phyloP scores from a whole-genome alignment of 2,888 invertebrate genomes.

The Abrostola triplasia region DNA sequence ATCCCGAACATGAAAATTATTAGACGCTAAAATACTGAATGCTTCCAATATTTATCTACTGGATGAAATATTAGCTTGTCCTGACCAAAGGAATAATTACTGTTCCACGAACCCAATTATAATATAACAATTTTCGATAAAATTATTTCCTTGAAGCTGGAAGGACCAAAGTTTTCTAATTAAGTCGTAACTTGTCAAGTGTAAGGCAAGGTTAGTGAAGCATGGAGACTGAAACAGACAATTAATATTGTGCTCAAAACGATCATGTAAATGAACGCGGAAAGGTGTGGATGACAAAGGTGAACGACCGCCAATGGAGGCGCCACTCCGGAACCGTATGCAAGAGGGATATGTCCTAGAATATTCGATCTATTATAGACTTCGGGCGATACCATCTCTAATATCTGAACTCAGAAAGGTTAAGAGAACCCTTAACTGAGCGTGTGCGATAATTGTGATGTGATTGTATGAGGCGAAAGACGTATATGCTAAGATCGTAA shows the following conservation, averaged over 20 bases:
- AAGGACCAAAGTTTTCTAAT: constrained; percentile 42
- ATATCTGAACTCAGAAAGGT: constrained; percentile 12
- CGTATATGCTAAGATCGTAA: too few species aligned
- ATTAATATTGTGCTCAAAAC: constrained; percentile 34
- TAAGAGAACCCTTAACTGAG: too few species aligned
- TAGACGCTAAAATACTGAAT: neutral
- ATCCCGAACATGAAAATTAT: neutral
- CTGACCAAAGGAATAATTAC: constrained; percentile 6
- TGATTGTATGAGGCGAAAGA: too few species aligned
- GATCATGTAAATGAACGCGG: constrained; percentile 51
- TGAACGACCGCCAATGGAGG: constrained; percentile 50
- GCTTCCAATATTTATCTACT: neutral
- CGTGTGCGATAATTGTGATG: too few species aligned
- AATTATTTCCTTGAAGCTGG: constrained; percentile 9
- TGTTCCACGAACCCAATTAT: constrained; percentile 17
- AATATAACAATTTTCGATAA: constrained; percentile 22
- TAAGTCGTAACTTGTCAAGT: constrained; percentile 16
- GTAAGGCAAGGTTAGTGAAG: constrained; percentile 8
- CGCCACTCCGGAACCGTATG: constrained; percentile 26
- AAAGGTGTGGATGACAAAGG: constrained; percentile 36
- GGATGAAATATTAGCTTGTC: constrained; percentile 4
- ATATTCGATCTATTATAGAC: constrained; percentile 43
- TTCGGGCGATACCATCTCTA: constrained; percentile 41
- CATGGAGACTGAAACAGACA: constrained; percentile 2
- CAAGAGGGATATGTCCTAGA: constrained; percentile 44